Evolutionary conservation across 2,797 vertebrate species (phyloP).

Genomic region (Arctocebus calabarensis): DNA sequence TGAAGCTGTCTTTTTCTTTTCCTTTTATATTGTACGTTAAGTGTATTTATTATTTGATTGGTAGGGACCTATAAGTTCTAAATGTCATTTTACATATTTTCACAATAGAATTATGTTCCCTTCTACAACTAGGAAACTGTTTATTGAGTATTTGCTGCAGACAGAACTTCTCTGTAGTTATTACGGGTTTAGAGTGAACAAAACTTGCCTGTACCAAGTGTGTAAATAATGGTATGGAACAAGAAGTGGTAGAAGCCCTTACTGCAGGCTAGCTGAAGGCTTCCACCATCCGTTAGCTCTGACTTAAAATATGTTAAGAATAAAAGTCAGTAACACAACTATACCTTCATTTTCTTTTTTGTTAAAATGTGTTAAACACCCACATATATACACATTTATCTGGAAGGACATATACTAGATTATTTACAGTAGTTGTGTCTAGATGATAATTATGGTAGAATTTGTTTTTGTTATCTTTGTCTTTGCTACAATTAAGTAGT

Average conservation of each 20-base stretch:
- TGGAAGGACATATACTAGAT: background rate
- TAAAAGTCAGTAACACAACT: background rate
- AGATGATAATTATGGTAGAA: background rate
- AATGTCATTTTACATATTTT: background rate
- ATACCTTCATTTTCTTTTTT: background rate
- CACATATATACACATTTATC: background rate
- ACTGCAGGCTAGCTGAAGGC: background rate
- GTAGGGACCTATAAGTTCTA: background rate
- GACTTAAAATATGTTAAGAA: background rate
- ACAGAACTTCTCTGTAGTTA: background rate
- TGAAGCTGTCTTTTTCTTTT: background rate
- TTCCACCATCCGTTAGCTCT: background rate
- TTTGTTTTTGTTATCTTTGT: background rate
- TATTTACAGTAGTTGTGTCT: background rate
- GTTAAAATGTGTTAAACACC: background rate
- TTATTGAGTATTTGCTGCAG: background rate
- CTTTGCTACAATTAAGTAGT: background rate
- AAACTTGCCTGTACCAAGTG: background rate
- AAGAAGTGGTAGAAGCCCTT: background rate
- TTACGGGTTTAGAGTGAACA: background rate
- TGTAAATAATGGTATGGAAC: background rate
- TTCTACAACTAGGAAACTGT: background rate
- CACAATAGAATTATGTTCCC: background rate
- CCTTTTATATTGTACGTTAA: background rate
- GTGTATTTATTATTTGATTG: background rate